phyloP scores from a whole-genome alignment of 2,113 vertebrate genomes.

The Hippocampus abdominalis region DNA sequence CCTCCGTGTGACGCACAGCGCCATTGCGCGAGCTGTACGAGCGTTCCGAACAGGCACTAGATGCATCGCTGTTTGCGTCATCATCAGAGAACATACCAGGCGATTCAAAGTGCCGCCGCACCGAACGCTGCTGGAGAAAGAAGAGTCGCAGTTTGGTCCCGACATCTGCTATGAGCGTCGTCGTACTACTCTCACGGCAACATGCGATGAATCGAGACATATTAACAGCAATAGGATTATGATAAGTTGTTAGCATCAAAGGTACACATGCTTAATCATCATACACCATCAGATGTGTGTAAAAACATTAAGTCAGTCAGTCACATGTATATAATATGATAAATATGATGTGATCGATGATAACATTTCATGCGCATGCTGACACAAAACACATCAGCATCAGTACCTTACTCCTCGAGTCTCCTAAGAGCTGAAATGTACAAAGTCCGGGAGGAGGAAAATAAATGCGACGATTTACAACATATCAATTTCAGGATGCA shows the following conservation, averaged over 20 bases:
- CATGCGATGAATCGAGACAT: background rate
- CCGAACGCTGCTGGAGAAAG: slow-evolving; percentile 78
- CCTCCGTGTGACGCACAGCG: slow-evolving; percentile 86
- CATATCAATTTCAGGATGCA: background rate
- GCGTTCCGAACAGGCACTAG: slow-evolving; percentile 88
- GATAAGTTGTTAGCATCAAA: background rate
- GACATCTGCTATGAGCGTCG: background rate
- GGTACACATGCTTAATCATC: background rate
- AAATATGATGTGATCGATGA: background rate
- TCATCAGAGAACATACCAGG: slow-evolving; percentile 89
- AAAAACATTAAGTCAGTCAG: background rate
- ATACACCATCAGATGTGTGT: background rate
- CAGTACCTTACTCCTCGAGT: slow-evolving; percentile 90
- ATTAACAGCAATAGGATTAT: background rate
- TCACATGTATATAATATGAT: background rate
- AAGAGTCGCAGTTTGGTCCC: background rate
- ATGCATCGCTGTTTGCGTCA: slow-evolving; percentile 90
- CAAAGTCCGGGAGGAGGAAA: slow-evolving; percentile 38
- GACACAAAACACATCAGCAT: slow-evolving; percentile 1
- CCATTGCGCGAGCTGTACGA: slow-evolving; percentile 88
- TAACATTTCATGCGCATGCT: slow-evolving; percentile 14
- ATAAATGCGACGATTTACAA: background rate
- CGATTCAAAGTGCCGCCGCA: slow-evolving; percentile 81
- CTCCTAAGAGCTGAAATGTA: slow-evolving; percentile 90
- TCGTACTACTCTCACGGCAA: background rate